Conservation (phyloP, 2,888 invertebrate species). For the Crepidodera aurea region DNA sequence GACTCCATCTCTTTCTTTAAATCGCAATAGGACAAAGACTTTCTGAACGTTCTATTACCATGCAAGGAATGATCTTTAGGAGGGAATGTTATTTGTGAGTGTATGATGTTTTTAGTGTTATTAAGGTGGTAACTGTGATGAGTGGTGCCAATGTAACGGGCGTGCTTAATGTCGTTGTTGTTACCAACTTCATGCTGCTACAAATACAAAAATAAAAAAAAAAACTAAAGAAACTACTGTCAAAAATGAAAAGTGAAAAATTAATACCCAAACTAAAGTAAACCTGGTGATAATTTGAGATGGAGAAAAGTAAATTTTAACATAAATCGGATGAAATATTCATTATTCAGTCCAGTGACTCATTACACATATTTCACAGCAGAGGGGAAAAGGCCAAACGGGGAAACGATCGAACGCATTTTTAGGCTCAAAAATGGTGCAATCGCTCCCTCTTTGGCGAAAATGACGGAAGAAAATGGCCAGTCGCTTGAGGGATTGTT, state of each 20-base stretch:
- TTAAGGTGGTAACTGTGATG: slow-evolving; percentile 36
- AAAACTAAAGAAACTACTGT: slow-evolving; percentile 45
- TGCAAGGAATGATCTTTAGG: slow-evolving; percentile 30
- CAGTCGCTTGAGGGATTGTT: too few relatives aligned
- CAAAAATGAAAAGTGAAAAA: slow-evolving; percentile 18
- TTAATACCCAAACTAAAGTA: slow-evolving; percentile 17
- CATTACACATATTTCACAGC: too few relatives aligned
- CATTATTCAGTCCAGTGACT: too few relatives aligned
- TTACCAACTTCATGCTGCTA: slow-evolving; percentile 58
- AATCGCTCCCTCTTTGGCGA: too few relatives aligned
- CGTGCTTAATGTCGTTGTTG: slow-evolving; percentile 44
- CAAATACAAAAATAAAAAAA: slow-evolving; percentile 55
- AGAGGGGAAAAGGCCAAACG: too few relatives aligned
- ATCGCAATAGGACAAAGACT: slow-evolving; percentile 57
- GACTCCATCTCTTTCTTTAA: slow-evolving; percentile 57
- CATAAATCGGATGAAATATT: too few relatives aligned
- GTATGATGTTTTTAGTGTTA: slow-evolving; percentile 33
- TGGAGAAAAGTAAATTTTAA: slow-evolving; percentile 5
- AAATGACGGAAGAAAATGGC: too few relatives aligned
- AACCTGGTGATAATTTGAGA: slow-evolving; percentile 12
- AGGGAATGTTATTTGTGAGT: slow-evolving; percentile 30
- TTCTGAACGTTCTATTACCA: slow-evolving; percentile 42
- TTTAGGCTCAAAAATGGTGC: too few relatives aligned
- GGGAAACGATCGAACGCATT: too few relatives aligned
- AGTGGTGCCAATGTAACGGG: slow-evolving; percentile 54